Evolutionary conservation across 1,140 invertebrate species (phyloP), one percentile per base, ranked within the genome.

Genomic region (Subanguina moxae): DNA sequence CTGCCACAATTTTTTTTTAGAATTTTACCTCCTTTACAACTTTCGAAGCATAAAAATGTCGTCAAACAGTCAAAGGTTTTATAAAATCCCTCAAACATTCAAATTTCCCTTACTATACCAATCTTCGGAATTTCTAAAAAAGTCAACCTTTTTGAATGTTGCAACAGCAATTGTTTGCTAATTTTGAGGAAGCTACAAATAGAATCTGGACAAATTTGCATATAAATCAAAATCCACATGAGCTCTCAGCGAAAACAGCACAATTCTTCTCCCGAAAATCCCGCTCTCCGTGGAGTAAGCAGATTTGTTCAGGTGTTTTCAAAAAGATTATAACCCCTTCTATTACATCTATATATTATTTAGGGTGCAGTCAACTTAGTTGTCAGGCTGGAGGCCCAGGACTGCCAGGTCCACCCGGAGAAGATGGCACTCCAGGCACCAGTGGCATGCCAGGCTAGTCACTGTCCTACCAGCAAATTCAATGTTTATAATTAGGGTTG

Each of bases 391-490:
- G 74, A 67, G 45, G 46, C 28, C 68, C 75, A 5, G 74, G 75
- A n/a, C 71, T 70, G 23, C 58, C 72, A 19, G 75, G 75, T 57
- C 38, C 62, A 56, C 67, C 75, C 25, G 75, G 75, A 61, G 62
- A 71, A 52, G 71, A 76, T 65, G 75, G 75, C 0, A 45, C 38
- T 56, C 57, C 71, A 25, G 70, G 68, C 42, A 25, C 13, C 15
- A 73, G 19, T 30, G 67, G 57, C 1, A 32, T 61, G 58, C 58
- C 58, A n/a, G 52, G 32, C 11, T 38, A 38, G 32, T 38, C 11
- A 38, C 11, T 38, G n/a, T n/a, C n/a, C n/a, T n/a, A n/a, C n/a
- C n/a, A n/a, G n/a, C n/a, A n/a, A n/a, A n/a, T n/a, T n/a, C n/a
- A n/a, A n/a, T n/a, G n/a, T n/a, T n/a, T n/a, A n/a, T n/a, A n/a